Evolutionary conservation across 2,797 vertebrate species (phyloP).

Genomic region (Moxostoma hubbsi): DNA sequence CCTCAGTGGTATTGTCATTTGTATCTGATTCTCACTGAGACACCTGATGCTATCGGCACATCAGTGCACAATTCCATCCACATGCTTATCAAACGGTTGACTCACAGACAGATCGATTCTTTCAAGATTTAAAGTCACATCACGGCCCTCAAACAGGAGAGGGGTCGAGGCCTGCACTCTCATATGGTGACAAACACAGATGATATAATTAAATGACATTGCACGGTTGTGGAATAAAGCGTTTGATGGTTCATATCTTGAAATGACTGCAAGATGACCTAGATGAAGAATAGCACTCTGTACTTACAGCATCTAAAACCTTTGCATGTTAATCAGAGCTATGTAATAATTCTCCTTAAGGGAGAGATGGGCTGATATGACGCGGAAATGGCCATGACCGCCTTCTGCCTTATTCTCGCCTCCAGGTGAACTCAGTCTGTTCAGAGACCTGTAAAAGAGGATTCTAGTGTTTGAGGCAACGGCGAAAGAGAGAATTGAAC

Average conservation of each 20-base stretch:
- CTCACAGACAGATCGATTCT: conserved; percentile 18
- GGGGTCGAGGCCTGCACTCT: background rate
- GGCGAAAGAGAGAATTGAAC: too few species aligned
- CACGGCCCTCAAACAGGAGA: background rate
- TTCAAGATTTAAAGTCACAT: background rate
- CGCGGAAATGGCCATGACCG: background rate
- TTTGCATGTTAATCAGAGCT: conserved; percentile 32
- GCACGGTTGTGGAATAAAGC: background rate
- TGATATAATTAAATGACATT: background rate
- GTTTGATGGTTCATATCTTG: background rate
- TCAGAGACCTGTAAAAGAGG: background rate
- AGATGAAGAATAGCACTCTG: background rate
- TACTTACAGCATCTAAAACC: conserved; percentile 3
- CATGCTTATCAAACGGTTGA: conserved; percentile 10
- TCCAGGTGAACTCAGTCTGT: conserved; percentile 25
- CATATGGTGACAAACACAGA: background rate
- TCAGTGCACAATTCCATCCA: background rate
- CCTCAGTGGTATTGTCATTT: background rate
- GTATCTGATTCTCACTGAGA: conserved; percentile 3
- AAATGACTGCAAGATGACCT: background rate
- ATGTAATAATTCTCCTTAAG: conserved; percentile 24
- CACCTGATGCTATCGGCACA: conserved; percentile 11
- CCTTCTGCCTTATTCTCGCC: background rate
- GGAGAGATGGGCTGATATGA: background rate
- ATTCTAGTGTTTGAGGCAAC: background rate